Conservation (phyloP, 2,797 vertebrate genomes). For the Anabacerthia variegaticeps region DNA sequence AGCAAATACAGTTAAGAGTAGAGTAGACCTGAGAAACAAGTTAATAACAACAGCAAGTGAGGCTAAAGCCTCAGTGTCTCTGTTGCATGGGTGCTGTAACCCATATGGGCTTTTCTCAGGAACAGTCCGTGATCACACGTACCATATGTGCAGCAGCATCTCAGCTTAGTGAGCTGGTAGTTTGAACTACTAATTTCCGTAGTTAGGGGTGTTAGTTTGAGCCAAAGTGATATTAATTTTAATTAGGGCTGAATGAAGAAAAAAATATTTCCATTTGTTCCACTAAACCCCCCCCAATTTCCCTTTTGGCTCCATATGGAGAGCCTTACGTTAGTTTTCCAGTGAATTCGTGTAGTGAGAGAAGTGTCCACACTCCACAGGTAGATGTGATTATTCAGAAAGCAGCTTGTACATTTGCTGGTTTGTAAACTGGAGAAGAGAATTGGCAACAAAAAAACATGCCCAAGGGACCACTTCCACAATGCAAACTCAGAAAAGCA, state of each 20-base stretch:
- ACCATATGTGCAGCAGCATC: slow-evolving; percentile 29
- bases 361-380: not conserved
- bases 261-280: slow-evolving; percentile 6
- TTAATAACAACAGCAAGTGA: not conserved
- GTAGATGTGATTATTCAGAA: not conserved
- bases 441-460: not conserved
- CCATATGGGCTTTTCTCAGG: slow-evolving; percentile 14
- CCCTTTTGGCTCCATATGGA: not conserved
- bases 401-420: not conserved
- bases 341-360: not conserved
- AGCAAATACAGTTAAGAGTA: not conserved
- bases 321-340: not conserved
- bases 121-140: slow-evolving; percentile 23
- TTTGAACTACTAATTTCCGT: not conserved
- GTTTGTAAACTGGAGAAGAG: not conserved
- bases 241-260: slow-evolving; percentile 23
- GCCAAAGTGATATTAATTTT: slow-evolving; percentile 49
- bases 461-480: not conserved
- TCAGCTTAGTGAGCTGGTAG: not conserved
- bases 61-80: not conserved
- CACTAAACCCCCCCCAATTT: not conserved
- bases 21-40: not conserved
- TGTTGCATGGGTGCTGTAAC: not conserved
- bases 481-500: not conserved
- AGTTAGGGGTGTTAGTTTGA: not conserved